Evolutionary conservation across 2,113 vertebrate species (phyloP), one percentile per base, ranked within the genome.

Genomic region (Sula dactylatra): DNA sequence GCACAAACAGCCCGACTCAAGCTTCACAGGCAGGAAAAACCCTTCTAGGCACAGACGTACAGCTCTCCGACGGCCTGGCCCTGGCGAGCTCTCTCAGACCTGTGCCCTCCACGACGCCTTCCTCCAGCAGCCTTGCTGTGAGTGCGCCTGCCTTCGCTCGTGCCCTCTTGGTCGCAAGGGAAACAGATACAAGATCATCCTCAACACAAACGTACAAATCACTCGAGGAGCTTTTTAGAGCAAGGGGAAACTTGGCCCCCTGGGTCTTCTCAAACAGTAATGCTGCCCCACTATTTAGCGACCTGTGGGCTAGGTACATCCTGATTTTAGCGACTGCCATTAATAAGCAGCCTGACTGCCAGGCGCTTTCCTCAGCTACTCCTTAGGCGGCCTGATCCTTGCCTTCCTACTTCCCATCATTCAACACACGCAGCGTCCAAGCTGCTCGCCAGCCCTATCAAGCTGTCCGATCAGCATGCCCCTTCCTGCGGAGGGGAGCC

Each of bases 141-240:
- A 14, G 50, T 1, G 5, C 47, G 12, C 1, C 3, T 1, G 1
- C 49, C 27, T 17, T 29, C 13, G 0, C 24, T 13, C 20, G 0
- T 13, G 4, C 19, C 9, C 5, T 17, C 31, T 5, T 29, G 34
- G 29, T 22, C 11, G 2, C 24, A 40, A 10, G 36, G 26, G 32
- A 22, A 50, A 62, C 0, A 5, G 11, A 24, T 1, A 54, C 26
- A 9, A 12, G 56, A 56, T 10, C 62, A 9, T 2, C n/a, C 79
- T 42, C 56, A 10, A 4, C 18, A 17, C 38, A 14, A 66, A 50
- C 8, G 10, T 10, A 19, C 12, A 4, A 36, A 40, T 6, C 36
- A 11, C 26, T 21, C 84, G 65, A 12, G 54, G 17, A 25, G 36
- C 17, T 42, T 21, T 3, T 19, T 5, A 50, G 34, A 56, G 17